Percentiles rank a stretch among this genome's conserved stretches.
Evolutionary conservation across 2,113 vertebrate species (phyloP).

Genomic region (Mobula hypostoma): DNA sequence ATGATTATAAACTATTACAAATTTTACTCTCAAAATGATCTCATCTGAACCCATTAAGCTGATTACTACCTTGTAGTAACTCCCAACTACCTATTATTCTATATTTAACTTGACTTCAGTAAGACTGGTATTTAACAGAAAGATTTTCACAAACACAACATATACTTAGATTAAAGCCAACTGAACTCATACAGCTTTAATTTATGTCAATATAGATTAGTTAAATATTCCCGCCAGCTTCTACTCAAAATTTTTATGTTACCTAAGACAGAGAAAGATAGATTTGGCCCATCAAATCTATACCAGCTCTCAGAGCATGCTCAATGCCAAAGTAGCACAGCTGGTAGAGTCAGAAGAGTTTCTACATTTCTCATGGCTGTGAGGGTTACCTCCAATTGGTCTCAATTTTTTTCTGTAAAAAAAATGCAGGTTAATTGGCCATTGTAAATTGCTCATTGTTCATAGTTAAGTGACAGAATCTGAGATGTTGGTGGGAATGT

Average conservation of each 20-base stretch:
- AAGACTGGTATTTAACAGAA: not conserved
- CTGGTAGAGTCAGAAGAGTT: not conserved
- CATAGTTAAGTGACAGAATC: no score
- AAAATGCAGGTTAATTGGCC: no score
- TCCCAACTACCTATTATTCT: not conserved
- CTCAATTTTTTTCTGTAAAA: no score
- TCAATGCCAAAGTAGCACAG: not conserved
- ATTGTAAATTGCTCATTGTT: no score
- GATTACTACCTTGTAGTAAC: not conserved
- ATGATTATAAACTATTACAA: not conserved
- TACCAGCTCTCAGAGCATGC: no score
- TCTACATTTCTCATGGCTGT: no score
- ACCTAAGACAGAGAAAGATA: no score
- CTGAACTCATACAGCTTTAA: not conserved
- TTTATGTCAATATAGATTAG: not conserved
- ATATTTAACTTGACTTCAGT: conserved; percentile 8
- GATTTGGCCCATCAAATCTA: no score
- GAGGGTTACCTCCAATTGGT: no score
- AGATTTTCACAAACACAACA: conserved; percentile 3
- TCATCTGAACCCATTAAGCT: not conserved
- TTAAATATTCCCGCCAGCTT: not conserved
- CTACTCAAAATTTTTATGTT: no score
- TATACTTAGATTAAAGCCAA: not conserved
- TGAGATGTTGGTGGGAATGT: no score
- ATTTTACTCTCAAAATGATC: not conserved